Evolutionary conservation across 2,888 invertebrate genomes (phyloP), one percentile per base, ranked within the genome.

Genomic region (Xestia rhomboidea): DNA sequence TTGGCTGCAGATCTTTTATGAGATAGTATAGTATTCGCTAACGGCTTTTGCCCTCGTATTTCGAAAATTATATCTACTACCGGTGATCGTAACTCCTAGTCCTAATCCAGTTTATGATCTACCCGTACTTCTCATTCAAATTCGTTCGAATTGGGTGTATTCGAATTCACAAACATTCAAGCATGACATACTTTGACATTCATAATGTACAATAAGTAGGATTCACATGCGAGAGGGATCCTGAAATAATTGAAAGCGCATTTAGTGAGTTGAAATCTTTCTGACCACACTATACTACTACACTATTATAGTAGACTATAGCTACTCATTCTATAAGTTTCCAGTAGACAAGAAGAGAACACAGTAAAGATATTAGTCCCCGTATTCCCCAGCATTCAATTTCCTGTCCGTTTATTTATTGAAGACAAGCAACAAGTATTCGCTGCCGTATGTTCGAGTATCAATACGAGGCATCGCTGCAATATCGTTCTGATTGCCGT

Each of bases 381-480:
- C 60, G 27, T 73, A 74, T 74, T 30, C 34, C 34, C 38, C 15
- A 68, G 66, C 62, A 70, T 77, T 77, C 49, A 86, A 83, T 83
- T 74, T 86, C 68, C 83, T 68, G 54, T 68, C 24, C 30, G 51
- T 77, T 67, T 77, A 62, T 85, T 82, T 81, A 63, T 72, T 54
- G 30, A 66, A 71, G 51, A 62, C 71, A 18, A 72, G 71, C 77
- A 83, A 68, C 81, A 82, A 85, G 86, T 82, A 34, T 62, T 34
- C 69, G 51, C 24, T 60, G 60, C 27, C 1, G 18, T 41, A 2
- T 62, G 54, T n/a, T 13, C 30, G 34, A 38, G 64, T 60, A 51
- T 77, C 86, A 77, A 63, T 46, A 72, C 51, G 71, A 71, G 30
- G 62, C 41, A 72, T 30, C 34, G 67, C 13, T n/a, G 70, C 73